Conservation (phyloP, 2,113 vertebrate species). For the Podiceps cristatus region DNA sequence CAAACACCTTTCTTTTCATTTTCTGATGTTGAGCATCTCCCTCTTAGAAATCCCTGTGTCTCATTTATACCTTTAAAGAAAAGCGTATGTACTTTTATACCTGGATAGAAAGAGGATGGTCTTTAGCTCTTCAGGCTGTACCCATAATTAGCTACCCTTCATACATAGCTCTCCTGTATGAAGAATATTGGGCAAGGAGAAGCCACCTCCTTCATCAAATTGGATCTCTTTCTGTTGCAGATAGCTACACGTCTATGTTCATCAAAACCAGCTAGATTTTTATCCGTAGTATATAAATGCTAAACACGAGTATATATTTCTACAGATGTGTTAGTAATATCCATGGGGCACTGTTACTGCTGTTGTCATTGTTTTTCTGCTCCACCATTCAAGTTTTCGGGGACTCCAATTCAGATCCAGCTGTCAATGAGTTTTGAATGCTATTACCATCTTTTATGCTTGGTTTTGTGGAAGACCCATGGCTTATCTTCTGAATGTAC, state of each 20-base stretch:
- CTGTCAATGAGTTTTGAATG: neutral
- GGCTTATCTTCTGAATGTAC: neutral
- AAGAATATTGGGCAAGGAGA: neutral
- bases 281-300: neutral
- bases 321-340: neutral
- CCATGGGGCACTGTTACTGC: neutral
- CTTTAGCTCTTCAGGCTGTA: neutral
- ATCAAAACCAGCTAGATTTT: neutral
- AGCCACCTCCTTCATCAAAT: neutral
- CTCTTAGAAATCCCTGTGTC: neutral
- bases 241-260: neutral
- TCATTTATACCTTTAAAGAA: neutral
- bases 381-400: neutral
- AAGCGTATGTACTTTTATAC: neutral
- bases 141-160: neutral
- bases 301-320: neutral
- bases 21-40: neutral
- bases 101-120: neutral
- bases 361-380: neutral
- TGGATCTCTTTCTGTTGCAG: neutral
- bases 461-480: neutral
- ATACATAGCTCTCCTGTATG: neutral
- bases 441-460: neutral
- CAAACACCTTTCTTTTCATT: neutral
- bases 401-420: neutral